These are phyloP conservation scores for Pituophis catenifer DNA, from an alignment of 2,113 vertebrate genomes.

Conservation along the genomic window DNA sequence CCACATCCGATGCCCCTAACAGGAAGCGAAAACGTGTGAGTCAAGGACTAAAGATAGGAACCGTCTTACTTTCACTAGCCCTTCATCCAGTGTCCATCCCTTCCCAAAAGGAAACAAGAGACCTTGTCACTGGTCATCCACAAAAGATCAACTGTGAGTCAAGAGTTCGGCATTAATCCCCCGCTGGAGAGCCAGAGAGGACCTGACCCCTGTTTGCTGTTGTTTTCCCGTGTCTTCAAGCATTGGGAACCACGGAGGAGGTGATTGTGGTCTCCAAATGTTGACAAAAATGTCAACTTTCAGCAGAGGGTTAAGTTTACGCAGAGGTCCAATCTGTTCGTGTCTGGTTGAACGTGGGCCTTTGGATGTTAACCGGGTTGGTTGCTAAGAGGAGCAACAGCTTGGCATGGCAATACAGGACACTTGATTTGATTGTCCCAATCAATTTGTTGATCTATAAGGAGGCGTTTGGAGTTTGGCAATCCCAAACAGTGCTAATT, in stretches of 20 bases:
- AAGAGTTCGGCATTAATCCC: background rate
- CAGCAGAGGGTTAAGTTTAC: background rate
- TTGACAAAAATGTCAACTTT: background rate
- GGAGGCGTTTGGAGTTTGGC: background rate
- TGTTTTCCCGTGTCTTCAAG: background rate
- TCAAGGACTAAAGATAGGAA: background rate
- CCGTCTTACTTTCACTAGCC: background rate
- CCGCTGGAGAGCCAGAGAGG: background rate
- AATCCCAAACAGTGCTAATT: background rate
- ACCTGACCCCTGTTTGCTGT: background rate
- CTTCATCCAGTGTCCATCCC: background rate
- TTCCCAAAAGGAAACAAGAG: background rate
- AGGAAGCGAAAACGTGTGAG: background rate
- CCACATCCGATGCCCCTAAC: constrained; percentile 30
- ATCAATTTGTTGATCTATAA: background rate
- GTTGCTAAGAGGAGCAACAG: background rate
- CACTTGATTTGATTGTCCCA: background rate
- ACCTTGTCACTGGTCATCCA: background rate
- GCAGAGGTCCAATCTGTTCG: background rate
- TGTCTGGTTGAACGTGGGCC: background rate
- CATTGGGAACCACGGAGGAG: background rate
- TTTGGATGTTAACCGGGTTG: background rate
- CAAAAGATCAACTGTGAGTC: background rate
- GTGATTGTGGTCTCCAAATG: background rate
- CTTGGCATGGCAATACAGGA: background rate